Evolutionary conservation across 1,140 invertebrate species (phyloP).

Genomic region (Trichomalopsis sarcophagae): DNA sequence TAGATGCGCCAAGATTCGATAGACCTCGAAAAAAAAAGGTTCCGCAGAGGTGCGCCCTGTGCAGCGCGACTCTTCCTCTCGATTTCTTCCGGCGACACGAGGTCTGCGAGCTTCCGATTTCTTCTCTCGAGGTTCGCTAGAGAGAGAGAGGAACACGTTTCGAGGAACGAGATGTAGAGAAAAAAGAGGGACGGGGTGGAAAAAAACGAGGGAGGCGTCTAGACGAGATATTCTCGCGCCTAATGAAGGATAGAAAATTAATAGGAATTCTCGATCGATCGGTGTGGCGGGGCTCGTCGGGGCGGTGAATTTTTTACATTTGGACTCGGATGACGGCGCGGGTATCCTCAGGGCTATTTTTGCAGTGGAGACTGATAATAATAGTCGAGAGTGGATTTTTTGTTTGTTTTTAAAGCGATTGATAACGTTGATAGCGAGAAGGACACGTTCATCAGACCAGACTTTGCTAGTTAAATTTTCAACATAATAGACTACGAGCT

Average conservation of each 20-base stretch:
- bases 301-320: not conserved
- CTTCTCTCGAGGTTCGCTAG: not conserved
- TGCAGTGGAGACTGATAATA: no score
- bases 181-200: not conserved
- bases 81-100: constrained; percentile 4
- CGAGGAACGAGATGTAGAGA: not conserved
- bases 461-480: no score
- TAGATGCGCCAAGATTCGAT: constrained; percentile 49
- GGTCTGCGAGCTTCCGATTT: constrained; percentile 18
- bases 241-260: constrained; percentile 28
- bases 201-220: not conserved
- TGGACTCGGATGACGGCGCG: not conserved
- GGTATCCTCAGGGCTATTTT: no score
- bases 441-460: no score
- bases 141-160: not conserved
- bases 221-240: constrained; percentile 17
- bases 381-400: no score
- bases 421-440: no score
- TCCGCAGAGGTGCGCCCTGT: constrained; percentile 1
- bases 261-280: constrained; percentile 8
- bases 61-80: not conserved
- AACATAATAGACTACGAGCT: no score
- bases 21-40: constrained; percentile 36
- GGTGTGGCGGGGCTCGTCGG: not conserved
- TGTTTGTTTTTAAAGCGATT: no score